These are phyloP conservation scores for Sinella curviseta DNA, from an alignment of 1,140 invertebrate genomes.

Conservation along the genomic window DNA sequence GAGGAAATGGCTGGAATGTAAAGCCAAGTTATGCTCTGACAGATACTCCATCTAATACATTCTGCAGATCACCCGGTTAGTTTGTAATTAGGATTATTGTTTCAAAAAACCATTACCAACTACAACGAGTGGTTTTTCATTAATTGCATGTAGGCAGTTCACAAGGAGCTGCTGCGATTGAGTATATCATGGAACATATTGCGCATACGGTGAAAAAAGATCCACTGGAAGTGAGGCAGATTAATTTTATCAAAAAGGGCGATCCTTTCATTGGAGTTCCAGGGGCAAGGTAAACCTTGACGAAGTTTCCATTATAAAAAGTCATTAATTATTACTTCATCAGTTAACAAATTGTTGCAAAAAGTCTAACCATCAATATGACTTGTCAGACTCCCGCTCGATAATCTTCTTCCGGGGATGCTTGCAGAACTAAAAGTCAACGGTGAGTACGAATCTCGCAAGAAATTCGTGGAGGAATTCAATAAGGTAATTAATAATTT, in stretches of 20 bases:
- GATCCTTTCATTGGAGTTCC: constrained; percentile 28
- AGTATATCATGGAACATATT: constrained; percentile 81
- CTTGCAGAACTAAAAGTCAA: constrained; percentile 35
- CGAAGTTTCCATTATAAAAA: no score
- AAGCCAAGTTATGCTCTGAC: constrained; percentile 44
- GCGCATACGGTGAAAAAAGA: constrained; percentile 67
- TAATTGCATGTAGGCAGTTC: constrained; percentile 59
- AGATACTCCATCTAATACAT: constrained; percentile 43
- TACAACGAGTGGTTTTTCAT: background rate
- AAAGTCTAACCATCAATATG: no score
- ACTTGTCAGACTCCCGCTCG: constrained; percentile 53
- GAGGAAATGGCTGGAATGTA: constrained; percentile 39
- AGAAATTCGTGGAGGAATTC: constrained; percentile 33
- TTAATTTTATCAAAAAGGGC: constrained; percentile 33
- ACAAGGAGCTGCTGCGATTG: constrained; percentile 67
- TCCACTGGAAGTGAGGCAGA: constrained; percentile 63
- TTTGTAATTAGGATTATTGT: constrained; percentile 18
- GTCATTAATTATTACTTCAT: no score
- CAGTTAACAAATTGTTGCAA: no score
- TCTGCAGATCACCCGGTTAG: constrained; percentile 36
- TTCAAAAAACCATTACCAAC: background rate
- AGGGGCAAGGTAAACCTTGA: constrained; percentile 6
- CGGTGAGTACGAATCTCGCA: constrained; percentile 30
- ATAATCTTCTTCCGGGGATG: constrained; percentile 50
- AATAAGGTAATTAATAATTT: constrained; percentile 26